Evolutionary conservation across 2,888 invertebrate genomes (phyloP).

Genomic region (Luffia ferchaultella): DNA sequence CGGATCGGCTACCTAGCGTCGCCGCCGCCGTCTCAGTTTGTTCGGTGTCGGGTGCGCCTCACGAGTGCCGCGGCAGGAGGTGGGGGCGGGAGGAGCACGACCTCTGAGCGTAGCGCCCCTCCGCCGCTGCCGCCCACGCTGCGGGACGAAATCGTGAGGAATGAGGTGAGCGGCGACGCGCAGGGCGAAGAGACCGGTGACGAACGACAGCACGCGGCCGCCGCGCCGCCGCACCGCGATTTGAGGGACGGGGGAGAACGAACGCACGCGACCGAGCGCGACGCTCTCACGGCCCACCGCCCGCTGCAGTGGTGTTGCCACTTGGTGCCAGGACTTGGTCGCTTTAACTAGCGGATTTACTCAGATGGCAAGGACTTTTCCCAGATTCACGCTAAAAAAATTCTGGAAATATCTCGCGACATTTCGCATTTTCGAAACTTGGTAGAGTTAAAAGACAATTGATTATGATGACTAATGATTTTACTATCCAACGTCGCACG

Average conservation of each 20-base stretch:
- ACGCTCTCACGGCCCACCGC: constrained; percentile 42
- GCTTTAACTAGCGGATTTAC: too few relatives aligned
- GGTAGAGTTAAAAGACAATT: too few relatives aligned
- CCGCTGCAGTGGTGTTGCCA: too few relatives aligned
- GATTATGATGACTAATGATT: too few relatives aligned
- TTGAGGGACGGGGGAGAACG: constrained; percentile 23
- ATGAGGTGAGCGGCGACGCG: constrained; percentile 38
- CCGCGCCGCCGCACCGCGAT: constrained; percentile 23
- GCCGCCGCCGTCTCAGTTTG: constrained; percentile 32
- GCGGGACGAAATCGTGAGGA: constrained; percentile 23
- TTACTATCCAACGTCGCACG: too few relatives aligned
- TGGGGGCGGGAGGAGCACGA: constrained; percentile 54
- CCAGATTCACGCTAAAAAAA: too few relatives aligned
- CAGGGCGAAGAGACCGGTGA: constrained; percentile 12
- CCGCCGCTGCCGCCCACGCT: constrained; percentile 25
- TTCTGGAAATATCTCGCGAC: too few relatives aligned
- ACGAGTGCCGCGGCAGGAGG: constrained; percentile 52
- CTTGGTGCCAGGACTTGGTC: too few relatives aligned
- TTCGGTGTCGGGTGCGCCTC: constrained; percentile 36
- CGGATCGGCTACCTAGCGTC: constrained; percentile 16
- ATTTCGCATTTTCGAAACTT: too few relatives aligned
- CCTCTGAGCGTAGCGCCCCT: constrained; percentile 36
- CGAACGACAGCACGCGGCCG: constrained; percentile 9
- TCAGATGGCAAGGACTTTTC: too few relatives aligned
- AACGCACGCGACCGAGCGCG: constrained; percentile 57